Evolutionary conservation across 2,888 invertebrate genomes (phyloP).

Genomic region (Apamea epomidion): DNA sequence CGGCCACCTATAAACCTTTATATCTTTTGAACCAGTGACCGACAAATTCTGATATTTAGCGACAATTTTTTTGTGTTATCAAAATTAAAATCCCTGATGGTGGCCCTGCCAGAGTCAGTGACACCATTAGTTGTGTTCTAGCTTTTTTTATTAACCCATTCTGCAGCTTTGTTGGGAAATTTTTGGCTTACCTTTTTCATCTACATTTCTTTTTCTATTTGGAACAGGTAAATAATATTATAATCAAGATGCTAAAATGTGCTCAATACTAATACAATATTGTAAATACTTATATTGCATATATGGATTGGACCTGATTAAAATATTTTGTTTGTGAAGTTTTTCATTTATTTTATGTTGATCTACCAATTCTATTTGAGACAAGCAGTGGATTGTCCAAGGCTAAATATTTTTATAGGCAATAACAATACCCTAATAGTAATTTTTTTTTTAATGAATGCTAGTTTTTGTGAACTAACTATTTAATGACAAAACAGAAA

Average conservation of each 20-base stretch:
- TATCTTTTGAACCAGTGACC: too few species aligned
- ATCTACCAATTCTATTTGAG: conserved; percentile 1
- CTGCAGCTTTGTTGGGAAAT: not conserved
- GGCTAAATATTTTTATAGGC: not conserved
- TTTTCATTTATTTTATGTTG: conserved; percentile 24
- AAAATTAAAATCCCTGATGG: too few species aligned
- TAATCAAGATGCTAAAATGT: conserved; percentile 7
- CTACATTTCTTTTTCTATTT: not conserved
- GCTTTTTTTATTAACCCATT: not conserved
- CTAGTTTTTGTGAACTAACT: not conserved
- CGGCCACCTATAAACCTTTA: too few species aligned
- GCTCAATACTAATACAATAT: conserved; percentile 28
- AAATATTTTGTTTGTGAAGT: conserved; percentile 24
- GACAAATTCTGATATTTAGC: too few species aligned
- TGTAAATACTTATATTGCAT: conserved; percentile 14
- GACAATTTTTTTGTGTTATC: too few species aligned
- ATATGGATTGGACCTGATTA: conserved; percentile 21
- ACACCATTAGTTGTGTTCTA: not conserved
- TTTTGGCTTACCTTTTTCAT: not conserved
- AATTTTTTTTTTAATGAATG: not conserved
- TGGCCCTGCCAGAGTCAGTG: too few species aligned
- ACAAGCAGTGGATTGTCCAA: not conserved
- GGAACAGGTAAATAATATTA: conserved; percentile 7
- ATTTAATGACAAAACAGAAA: not conserved
- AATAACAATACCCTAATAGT: not conserved